phyloP scores from a whole-genome alignment of 2,113 vertebrate genomes.

The Crotalus horridus region DNA sequence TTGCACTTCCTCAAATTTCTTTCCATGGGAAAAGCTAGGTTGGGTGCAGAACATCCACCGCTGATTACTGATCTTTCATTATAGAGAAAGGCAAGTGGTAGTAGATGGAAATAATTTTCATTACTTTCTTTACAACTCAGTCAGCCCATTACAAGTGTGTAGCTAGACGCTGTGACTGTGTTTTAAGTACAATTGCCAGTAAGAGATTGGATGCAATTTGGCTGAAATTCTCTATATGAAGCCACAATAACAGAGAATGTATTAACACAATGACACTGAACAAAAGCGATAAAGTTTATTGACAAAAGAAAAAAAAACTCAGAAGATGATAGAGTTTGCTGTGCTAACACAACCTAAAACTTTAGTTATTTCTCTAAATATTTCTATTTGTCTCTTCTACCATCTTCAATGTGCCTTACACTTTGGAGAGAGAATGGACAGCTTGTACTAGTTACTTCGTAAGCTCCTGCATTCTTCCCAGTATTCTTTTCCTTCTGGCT shows the following conservation, averaged over 20 bases:
- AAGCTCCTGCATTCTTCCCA: neutral
- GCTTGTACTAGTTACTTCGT: neutral
- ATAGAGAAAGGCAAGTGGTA: neutral
- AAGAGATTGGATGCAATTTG: neutral
- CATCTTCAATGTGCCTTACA: neutral
- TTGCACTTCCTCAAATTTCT: neutral
- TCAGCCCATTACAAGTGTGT: neutral
- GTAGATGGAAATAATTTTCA: neutral
- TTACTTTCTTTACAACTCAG: neutral
- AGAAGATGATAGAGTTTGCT: neutral
- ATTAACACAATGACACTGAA: neutral
- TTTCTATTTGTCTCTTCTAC: neutral
- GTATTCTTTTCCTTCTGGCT: neutral
- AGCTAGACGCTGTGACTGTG: neutral
- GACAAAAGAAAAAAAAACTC: neutral
- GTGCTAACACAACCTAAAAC: neutral
- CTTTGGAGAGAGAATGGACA: neutral
- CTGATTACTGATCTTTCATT: neutral
- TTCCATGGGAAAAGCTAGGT: neutral
- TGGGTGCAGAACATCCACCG: neutral
- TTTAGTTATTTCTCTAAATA: neutral
- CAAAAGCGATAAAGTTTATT: neutral
- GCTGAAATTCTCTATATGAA: neutral
- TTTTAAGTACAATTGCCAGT: neutral
- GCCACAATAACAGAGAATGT: neutral